Conservation (phyloP, 2,113 vertebrate species). For the Muscicapa adusta region DNA sequence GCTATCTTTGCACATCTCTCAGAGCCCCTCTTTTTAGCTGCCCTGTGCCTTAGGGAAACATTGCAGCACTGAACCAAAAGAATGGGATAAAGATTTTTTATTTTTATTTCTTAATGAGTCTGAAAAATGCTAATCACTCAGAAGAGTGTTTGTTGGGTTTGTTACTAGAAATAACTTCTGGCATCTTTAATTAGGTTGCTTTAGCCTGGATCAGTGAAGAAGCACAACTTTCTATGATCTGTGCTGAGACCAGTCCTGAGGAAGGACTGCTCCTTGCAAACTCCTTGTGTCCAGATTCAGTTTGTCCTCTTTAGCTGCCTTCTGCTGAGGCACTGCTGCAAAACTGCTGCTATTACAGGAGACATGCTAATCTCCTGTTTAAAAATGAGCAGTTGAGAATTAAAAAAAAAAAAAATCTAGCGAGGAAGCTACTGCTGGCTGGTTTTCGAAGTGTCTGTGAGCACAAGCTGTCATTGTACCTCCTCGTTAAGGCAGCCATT, state of each 20-base stretch:
- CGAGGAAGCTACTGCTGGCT: not conserved
- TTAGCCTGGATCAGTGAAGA: not conserved
- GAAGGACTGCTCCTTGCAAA: not conserved
- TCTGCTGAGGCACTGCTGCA: not conserved
- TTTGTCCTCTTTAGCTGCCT: not conserved
- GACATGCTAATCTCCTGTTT: not conserved
- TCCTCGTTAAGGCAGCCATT: not conserved
- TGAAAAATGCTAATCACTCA: not conserved
- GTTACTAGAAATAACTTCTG: not conserved
- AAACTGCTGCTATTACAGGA: not conserved
- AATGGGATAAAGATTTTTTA: not conserved
- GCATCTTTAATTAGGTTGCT: not conserved
- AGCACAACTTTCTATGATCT: not conserved
- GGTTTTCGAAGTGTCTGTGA: not conserved
- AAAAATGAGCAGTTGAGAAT: not conserved
- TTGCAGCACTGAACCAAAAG: not conserved
- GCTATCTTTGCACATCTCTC: slow-evolving; percentile 38
- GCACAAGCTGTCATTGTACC: not conserved
- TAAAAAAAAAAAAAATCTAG: not conserved
- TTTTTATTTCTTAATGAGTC: not conserved
- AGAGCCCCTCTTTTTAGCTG: not conserved
- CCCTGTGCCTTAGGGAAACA: not conserved
- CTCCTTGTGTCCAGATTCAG: not conserved
- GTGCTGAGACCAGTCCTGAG: not conserved
- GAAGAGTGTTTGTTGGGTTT: not conserved